These are phyloP conservation scores for Catocala nupta DNA, from an alignment of 2,888 invertebrate species.

Conservation along the genomic window DNA sequence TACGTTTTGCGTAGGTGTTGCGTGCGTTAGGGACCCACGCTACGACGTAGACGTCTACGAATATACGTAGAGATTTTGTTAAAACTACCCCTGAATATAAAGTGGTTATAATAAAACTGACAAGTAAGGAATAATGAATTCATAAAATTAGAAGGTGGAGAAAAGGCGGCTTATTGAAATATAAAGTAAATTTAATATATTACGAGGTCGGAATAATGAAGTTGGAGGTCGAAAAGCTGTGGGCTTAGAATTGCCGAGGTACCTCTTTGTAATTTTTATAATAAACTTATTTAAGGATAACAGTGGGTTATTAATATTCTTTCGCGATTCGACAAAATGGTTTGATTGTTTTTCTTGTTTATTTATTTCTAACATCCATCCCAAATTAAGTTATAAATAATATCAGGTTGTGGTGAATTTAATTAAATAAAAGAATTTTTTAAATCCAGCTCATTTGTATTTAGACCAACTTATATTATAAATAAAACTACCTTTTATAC, in stretches of 20 bases:
- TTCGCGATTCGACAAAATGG: too few relatives aligned
- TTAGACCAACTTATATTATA: too few relatives aligned
- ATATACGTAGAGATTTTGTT: constrained; percentile 41
- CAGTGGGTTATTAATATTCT: too few relatives aligned
- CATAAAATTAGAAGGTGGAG: constrained; percentile 24
- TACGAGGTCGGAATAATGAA: constrained; percentile 45
- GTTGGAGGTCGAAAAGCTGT: constrained; percentile 14
- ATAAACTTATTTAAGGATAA: too few relatives aligned
- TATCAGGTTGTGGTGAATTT: too few relatives aligned
- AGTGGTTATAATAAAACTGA: constrained; percentile 26
- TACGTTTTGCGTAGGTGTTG: constrained; percentile 52
- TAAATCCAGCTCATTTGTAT: too few relatives aligned
- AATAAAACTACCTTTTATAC: too few relatives aligned
- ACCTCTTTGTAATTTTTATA: too few relatives aligned
- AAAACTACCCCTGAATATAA: constrained; percentile 47
- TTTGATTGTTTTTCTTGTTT: too few relatives aligned
- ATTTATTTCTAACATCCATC: too few relatives aligned
- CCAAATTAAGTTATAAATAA: too few relatives aligned
- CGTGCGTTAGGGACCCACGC: constrained; percentile 38
- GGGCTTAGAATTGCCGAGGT: neutral
- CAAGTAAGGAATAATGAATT: constrained; percentile 26
- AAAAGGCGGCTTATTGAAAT: constrained; percentile 33
- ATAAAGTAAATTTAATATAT: constrained; percentile 48
- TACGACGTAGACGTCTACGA: constrained; percentile 59
- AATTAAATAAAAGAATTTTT: too few relatives aligned